Percentiles rank a stretch among this genome's conserved stretches.
Conservation (phyloP, 2,113 vertebrate species). For the Leucopsar rothschildi region DNA sequence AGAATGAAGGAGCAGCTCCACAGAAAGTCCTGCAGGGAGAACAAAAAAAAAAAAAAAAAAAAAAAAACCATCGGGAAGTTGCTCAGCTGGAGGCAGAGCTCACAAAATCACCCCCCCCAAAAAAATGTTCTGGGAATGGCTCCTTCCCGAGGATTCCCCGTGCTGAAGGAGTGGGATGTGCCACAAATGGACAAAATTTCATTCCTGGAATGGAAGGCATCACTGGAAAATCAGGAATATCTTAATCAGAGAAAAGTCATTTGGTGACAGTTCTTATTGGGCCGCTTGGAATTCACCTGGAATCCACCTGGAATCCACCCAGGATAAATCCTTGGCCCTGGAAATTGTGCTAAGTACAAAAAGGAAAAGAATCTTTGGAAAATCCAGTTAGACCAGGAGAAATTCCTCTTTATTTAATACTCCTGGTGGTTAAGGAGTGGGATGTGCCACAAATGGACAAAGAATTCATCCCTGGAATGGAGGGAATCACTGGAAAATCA, state of each 20-base stretch:
- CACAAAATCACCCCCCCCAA: background rate
- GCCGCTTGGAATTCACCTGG: background rate
- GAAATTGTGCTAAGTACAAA: rapidly evolving
- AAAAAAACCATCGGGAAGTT: rapidly evolving
- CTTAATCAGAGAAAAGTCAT: too few relatives aligned
- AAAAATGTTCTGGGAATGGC: background rate
- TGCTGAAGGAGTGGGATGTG: background rate
- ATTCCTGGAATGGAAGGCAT: background rate
- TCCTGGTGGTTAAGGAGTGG: background rate
- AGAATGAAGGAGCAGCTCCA: background rate
- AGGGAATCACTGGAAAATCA: too few relatives aligned
- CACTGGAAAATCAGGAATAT: too few relatives aligned
- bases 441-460: rapidly evolving
- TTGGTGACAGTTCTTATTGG: too few relatives aligned
- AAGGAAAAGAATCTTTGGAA: background rate
- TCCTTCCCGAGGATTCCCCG: background rate
- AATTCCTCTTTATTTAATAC: background rate
- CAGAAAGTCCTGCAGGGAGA: background rate
- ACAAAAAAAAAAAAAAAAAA: background rate
- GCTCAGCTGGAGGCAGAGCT: background rate
- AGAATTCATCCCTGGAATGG: background rate
- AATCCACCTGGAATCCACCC: background rate
- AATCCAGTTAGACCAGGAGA: background rate
- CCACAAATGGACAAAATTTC: rapidly evolving
- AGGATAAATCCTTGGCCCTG: rapidly evolving